Percentiles rank a stretch among this genome's conserved stretches.
Conservation (phyloP, 2,113 vertebrate genomes). For the Misgurnus mizolepis region DNA sequence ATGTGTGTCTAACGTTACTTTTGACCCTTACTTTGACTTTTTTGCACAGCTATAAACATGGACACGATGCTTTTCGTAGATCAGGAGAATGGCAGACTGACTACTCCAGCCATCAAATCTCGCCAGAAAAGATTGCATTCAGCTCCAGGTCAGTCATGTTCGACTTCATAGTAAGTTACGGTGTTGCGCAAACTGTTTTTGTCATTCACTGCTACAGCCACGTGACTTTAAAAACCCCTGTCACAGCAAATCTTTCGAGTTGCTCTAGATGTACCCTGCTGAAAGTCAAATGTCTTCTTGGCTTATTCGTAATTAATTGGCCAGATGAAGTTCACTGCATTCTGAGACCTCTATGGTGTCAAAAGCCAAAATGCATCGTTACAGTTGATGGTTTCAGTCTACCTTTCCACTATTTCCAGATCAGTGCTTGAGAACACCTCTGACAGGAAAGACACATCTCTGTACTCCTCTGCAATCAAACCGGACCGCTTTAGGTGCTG, state of each 20-base stretch:
- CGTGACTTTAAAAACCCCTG: too few relatives aligned
- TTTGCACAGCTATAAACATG: slow-evolving; percentile 37
- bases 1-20: not conserved
- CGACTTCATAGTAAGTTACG: too few relatives aligned
- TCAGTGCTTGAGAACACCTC: slow-evolving; percentile 50
- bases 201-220: too few relatives aligned
- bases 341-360: too few relatives aligned
- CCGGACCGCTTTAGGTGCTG: slow-evolving; percentile 54
- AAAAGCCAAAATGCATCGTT: too few relatives aligned
- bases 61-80: slow-evolving; percentile 48
- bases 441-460: slow-evolving; percentile 20
- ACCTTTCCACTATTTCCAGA: not conserved
- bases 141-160: slow-evolving; percentile 47
- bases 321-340: too few relatives aligned
- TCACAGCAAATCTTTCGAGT: too few relatives aligned
- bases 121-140: slow-evolving; percentile 55
- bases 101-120: slow-evolving; percentile 41
- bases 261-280: too few relatives aligned
- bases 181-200: too few relatives aligned
- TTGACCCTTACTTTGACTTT: not conserved
- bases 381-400: too few relatives aligned
- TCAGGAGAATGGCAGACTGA: slow-evolving; percentile 51
- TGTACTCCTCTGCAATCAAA: slow-evolving; percentile 24
- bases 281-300: too few relatives aligned
- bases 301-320: too few relatives aligned